phyloP scores from a whole-genome alignment of 2,888 invertebrate species.

The Campopleginae sp. region DNA sequence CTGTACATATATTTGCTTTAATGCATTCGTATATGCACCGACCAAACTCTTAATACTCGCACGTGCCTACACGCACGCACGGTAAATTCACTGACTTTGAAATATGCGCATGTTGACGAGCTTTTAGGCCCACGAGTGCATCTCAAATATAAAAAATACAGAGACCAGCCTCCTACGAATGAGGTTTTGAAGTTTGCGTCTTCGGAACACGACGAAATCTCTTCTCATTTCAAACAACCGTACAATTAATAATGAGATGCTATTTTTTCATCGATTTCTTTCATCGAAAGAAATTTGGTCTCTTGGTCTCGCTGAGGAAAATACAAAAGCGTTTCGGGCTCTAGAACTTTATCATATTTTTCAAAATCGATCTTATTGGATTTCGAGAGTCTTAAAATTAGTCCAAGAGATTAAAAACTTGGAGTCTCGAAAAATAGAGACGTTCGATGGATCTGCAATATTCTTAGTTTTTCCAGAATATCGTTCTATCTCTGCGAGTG shows the following conservation, averaged over 20 bases:
- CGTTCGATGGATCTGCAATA: neutral
- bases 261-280: too few relatives aligned
- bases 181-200: neutral
- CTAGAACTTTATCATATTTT: too few relatives aligned
- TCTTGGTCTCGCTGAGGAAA: too few relatives aligned
- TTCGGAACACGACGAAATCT: neutral
- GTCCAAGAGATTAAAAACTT: neutral
- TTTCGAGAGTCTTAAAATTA: neutral
- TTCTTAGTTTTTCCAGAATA: neutral
- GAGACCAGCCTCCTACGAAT: neutral
- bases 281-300: too few relatives aligned
- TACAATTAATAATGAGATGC: too few relatives aligned
- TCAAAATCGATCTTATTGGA: neutral
- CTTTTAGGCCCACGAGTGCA: neutral
- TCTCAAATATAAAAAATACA: neutral
- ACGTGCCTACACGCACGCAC: neutral
- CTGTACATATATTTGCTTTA: neutral
- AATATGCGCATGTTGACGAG: neutral
- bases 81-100: constrained; percentile 1
- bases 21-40: constrained; percentile 10
- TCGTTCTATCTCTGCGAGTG: neutral
- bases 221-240: too few relatives aligned
- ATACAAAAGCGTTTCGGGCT: too few relatives aligned
- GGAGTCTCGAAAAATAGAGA: too few relatives aligned
- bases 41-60: neutral